Evolutionary conservation across 2,888 invertebrate species (phyloP).

Genomic region (Nemoura dubitans): DNA sequence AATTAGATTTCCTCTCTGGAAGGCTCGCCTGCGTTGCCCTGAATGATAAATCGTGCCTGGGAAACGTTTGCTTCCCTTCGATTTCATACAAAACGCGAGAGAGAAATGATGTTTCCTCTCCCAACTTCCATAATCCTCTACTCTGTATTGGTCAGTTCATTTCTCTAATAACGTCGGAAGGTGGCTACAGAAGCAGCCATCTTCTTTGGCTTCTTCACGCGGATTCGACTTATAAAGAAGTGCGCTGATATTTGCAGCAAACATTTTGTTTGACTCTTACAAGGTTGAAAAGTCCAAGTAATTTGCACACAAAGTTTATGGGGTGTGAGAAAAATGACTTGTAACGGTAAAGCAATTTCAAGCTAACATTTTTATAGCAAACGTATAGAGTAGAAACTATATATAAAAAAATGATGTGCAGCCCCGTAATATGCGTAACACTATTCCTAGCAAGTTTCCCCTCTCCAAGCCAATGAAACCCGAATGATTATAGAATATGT

Average conservation of each 20-base stretch:
- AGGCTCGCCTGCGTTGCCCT: conserved; percentile 19
- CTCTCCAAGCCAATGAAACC: not conserved
- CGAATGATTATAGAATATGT: not conserved
- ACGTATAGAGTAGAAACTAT: not conserved
- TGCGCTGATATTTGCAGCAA: no score
- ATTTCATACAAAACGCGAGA: conserved; percentile 7
- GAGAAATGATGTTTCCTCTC: not conserved
- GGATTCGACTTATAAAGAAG: no score
- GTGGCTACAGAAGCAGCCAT: not conserved
- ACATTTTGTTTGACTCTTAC: not conserved
- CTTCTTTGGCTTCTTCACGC: no score
- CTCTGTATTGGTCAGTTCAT: not conserved
- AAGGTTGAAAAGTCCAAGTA: not conserved
- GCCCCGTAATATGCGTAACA: not conserved
- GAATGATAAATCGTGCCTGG: conserved; percentile 32
- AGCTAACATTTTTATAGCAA: not conserved
- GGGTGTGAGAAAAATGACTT: not conserved
- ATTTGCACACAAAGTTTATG: not conserved
- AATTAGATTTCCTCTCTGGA: conserved; percentile 37
- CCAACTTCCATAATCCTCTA: not conserved
- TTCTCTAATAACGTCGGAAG: not conserved
- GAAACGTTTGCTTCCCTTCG: not conserved
- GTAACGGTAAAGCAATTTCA: not conserved
- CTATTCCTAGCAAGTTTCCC: not conserved
- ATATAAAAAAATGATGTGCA: not conserved